Conservation (phyloP, 2,888 invertebrate genomes). For the Adela reaumurella region DNA sequence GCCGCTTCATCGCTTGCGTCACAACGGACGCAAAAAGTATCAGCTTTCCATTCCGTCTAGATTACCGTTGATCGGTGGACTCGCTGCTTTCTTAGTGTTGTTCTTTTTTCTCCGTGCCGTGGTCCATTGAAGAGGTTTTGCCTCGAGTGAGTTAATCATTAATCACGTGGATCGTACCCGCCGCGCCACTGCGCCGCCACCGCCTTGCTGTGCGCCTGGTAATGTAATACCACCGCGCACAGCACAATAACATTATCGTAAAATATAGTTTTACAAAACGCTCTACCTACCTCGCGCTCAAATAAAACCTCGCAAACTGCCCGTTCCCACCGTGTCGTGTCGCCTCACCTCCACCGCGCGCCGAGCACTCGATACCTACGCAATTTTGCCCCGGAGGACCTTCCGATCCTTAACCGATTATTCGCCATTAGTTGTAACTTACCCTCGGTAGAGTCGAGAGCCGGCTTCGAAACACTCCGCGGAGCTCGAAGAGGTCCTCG, state of each 20-base stretch:
- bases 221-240: slow-evolving; percentile 37
- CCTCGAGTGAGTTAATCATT: slow-evolving; percentile 30
- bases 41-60: background rate
- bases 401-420: background rate
- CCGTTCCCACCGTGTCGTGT: slow-evolving; percentile 20
- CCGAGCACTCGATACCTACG: background rate
- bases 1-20: slow-evolving; percentile 9
- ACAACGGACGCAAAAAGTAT: slow-evolving; percentile 14
- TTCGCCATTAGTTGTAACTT: background rate
- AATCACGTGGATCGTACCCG: slow-evolving; percentile 26
- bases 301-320: slow-evolving; percentile 21
- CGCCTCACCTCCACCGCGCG: slow-evolving; percentile 36
- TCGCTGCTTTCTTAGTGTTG: slow-evolving; percentile 21
- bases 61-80: background rate
- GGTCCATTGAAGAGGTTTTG: slow-evolving; percentile 21
- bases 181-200: slow-evolving; percentile 18
- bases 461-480: background rate
- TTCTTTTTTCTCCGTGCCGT: slow-evolving; percentile 22
- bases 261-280: slow-evolving; percentile 48
- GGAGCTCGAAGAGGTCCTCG: background rate
- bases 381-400: background rate
- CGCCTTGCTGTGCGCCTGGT: slow-evolving; percentile 24
- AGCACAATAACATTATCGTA: slow-evolving; percentile 42
- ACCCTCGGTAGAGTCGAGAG: too few species aligned
- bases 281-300: slow-evolving; percentile 24